Base-by-base conservation (phyloP, 2,888 invertebrate species). In the Caenorhabditis sp. region DNA sequence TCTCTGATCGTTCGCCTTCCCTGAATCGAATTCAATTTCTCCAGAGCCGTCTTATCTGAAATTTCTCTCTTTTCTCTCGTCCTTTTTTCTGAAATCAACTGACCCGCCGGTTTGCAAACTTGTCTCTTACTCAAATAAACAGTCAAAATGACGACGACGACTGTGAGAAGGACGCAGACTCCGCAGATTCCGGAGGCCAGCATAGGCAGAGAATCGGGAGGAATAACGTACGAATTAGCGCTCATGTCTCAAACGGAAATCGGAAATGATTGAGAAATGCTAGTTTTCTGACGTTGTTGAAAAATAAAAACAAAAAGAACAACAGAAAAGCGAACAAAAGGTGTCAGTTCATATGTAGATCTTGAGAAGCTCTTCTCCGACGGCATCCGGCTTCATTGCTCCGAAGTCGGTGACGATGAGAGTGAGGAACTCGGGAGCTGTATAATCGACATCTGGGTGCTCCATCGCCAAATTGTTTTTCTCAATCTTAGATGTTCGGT, bases 301-400 rank as follows among this genome's bases (percentile, higher is more conserved):
- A 56, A 43, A 45, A 63, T 58, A 56, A 22, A 13, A 53, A 71
- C 41, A 53, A 52, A 11, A 45, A 27, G 22, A 61, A 52, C 2
- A 30, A 27, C 20, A 46, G n/a, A 22, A 17, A 27, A 39, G 24
- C 9, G 17, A 6, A 46, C 35, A 27, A 11, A 37, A 22, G 20
- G 35, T 4, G n/a, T 22, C 4, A 27, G 13, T 26, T 59, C 24
- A 82, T 20, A 66, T 92, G 91, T 99, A 99, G 79, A 99, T 91
- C 90, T 97, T 96, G 79, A 99, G 95, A 22, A 99, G 92, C 92
- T 97, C 96, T 88, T 98, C 98, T 90, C 96, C 96, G 26, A 99
- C 96, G 55, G 97, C 98, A 0, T 96, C 95, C 0, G 99, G 96
- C 1, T 97, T 95, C 24, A 99, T 91, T 78, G 96, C 95, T 1